phyloP scores from a whole-genome alignment of 2,888 invertebrate genomes.

The Seira sanloemensis region DNA sequence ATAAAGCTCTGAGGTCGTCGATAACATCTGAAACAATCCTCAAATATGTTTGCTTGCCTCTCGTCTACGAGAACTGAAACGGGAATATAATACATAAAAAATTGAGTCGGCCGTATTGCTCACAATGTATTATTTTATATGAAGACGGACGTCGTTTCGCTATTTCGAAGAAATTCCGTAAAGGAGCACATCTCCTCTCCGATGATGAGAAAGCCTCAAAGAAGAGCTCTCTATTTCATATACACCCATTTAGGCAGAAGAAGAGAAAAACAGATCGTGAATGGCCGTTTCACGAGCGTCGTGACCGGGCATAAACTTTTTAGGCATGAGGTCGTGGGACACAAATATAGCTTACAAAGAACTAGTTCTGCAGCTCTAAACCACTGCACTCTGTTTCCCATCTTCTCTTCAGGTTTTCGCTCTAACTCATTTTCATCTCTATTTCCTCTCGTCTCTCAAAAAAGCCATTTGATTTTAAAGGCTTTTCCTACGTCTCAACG shows the following conservation, averaged over 20 bases:
- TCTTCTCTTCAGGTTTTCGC: constrained; percentile 24
- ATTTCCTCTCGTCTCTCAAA: constrained; percentile 10
- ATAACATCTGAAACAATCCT: not conserved
- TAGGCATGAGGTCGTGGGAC: constrained; percentile 71
- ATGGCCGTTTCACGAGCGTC: constrained; percentile 71
- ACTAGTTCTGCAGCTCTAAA: constrained; percentile 65
- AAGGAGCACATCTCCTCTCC: too few species aligned
- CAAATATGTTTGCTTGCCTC: too few species aligned
- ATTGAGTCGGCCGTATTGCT: too few species aligned
- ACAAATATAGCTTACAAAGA: constrained; percentile 67
- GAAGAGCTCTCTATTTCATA: constrained; percentile 15
- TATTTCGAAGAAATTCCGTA: too few species aligned
- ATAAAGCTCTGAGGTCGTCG: not conserved
- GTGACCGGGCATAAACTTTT: constrained; percentile 70
- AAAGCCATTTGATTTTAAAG: constrained; percentile 22
- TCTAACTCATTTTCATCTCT: constrained; percentile 23
- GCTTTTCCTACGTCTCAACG: not conserved
- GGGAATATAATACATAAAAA: too few species aligned
- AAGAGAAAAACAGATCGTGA: constrained; percentile 65
- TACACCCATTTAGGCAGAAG: constrained; percentile 49
- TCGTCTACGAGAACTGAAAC: too few species aligned
- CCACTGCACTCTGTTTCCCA: not conserved
- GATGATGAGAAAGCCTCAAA: constrained; percentile 28
- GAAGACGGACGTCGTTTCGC: too few species aligned
- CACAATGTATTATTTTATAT: too few species aligned